A percentile compares a stretch with the other conserved stretches of the same genome.
Evolutionary conservation across 2,888 invertebrate species (phyloP).

Genomic region (Morpho achilles): DNA sequence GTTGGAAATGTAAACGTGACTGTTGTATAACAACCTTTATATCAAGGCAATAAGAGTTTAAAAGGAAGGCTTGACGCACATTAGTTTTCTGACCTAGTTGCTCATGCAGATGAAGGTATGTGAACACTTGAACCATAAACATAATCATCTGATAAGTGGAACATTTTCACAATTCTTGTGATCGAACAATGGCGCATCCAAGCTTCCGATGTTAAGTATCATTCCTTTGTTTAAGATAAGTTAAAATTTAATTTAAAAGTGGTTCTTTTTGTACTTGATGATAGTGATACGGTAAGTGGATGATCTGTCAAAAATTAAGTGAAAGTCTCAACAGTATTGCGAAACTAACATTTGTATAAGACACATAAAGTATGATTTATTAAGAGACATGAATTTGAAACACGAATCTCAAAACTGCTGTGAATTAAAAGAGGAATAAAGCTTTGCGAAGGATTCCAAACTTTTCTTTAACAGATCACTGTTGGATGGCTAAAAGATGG

Average conservation of each 20-base stretch:
- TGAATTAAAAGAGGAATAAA: too few relatives aligned
- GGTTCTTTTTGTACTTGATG: conserved; percentile 1
- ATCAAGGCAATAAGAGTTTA: conserved; percentile 7
- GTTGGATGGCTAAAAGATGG: too few relatives aligned
- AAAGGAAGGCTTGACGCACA: neutral
- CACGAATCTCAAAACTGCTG: too few relatives aligned
- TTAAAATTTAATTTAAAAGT: conserved; percentile 6
- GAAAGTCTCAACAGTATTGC: too few relatives aligned
- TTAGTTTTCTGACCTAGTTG: conserved; percentile 25
- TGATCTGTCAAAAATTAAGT: neutral
- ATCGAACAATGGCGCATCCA: conserved; percentile 22
- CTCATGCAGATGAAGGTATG: conserved; percentile 34
- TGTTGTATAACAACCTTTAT: conserved; percentile 11
- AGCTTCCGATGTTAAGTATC: conserved; percentile 15
- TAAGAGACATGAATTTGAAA: too few relatives aligned
- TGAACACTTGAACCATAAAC: conserved; percentile 49
- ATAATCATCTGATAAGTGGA: conserved; percentile 30
- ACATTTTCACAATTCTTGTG: conserved; percentile 41
- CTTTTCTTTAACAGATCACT: too few relatives aligned
- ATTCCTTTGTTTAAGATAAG: conserved; percentile 23
- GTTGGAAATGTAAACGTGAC: conserved; percentile 42
- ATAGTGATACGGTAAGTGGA: conserved; percentile 3
- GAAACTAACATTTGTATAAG: too few relatives aligned
- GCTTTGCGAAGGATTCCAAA: too few relatives aligned
- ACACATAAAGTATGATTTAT: too few relatives aligned